Evolutionary conservation across 2,113 vertebrate species (phyloP), one percentile per base, ranked within the genome.

Genomic region (Istiophorus platypterus): DNA sequence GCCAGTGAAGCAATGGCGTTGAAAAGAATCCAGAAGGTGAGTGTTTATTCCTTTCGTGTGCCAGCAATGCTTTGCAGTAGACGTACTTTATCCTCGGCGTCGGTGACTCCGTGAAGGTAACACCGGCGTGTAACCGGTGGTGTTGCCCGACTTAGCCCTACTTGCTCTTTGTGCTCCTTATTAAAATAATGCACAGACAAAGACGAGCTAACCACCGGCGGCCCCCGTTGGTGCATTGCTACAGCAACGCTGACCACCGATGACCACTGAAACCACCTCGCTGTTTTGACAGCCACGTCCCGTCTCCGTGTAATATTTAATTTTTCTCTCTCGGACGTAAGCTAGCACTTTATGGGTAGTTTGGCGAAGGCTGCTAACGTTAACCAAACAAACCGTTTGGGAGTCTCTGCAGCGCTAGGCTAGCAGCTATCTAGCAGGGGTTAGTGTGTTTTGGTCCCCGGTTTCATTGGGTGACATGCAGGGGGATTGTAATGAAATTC

Each of bases 11-110:
- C 91, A 93, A 96, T 96, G 95, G 95, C 95, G 95, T 93, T 96
- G 95, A 96, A 96, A 93, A 93, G 95, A 93, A 96, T 96, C 89
- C 95, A 96, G 90, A 96, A 96, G 95, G 95, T 96, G 92, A 95
- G 95, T 94, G 72, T 85, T 64, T 87, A 17, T 87, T 76, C 89
- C n/a, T 57, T 75, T 72, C 7, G 22, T 68, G 31, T 71, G 26
- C 15, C 27, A 31, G 18, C 6, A 10, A 17, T 9, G 34, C 20
- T 1, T 42, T 18, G 0, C 7, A 24, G 7, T 18, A 0, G 17
- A 24, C 22, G 4, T 0, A 0, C 54, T 52, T 24, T 22, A 7
- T n/a, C 26, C 2, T 29, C 2, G 9, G 0, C 20, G 5, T 81
- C 1, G 1, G n/a, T 14, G 1, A 2, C 2, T 49, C 2, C 31